Percentiles rank a stretch among this genome's conserved stretches.
Conservation (phyloP, 1,140 invertebrate species). For the Papilio polytes region DNA sequence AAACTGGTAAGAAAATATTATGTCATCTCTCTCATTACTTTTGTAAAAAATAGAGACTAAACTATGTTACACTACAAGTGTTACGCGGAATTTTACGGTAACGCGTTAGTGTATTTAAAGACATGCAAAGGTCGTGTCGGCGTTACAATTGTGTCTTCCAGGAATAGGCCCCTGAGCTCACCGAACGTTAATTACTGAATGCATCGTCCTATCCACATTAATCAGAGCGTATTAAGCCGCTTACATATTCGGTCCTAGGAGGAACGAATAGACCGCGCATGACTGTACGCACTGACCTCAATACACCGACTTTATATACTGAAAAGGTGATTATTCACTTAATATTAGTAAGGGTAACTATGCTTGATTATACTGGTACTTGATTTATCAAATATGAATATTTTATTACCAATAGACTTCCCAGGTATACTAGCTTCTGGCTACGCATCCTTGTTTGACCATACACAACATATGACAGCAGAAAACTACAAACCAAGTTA, state of each 20-base stretch:
- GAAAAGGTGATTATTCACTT: neutral
- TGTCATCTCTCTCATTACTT: neutral
- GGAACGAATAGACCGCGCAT: slow-evolving; percentile 20
- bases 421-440: no score
- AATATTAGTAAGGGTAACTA: neutral
- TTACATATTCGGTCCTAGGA: slow-evolving; percentile 44
- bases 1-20: no score
- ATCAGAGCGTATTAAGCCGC: slow-evolving; percentile 47
- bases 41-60: neutral
- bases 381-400: no score
- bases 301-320: neutral
- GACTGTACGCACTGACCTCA: slow-evolving; percentile 9
- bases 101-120: neutral
- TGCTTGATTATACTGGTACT: no score
- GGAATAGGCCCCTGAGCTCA: slow-evolving; percentile 47
- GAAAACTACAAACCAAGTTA: no score
- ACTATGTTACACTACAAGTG: no score
- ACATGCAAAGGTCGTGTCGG: slow-evolving; percentile 28
- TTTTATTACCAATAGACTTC: no score
- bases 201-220: slow-evolving; percentile 45
- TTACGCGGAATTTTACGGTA: no score
- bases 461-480: no score
- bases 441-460: no score
- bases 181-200: slow-evolving; percentile 48
- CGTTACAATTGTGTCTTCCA: slow-evolving; percentile 44